Percentiles rank a stretch among this genome's conserved stretches.
phyloP scores from a whole-genome alignment of 2,113 vertebrate genomes.

The Lepidiolamprologus cunningtoni region DNA sequence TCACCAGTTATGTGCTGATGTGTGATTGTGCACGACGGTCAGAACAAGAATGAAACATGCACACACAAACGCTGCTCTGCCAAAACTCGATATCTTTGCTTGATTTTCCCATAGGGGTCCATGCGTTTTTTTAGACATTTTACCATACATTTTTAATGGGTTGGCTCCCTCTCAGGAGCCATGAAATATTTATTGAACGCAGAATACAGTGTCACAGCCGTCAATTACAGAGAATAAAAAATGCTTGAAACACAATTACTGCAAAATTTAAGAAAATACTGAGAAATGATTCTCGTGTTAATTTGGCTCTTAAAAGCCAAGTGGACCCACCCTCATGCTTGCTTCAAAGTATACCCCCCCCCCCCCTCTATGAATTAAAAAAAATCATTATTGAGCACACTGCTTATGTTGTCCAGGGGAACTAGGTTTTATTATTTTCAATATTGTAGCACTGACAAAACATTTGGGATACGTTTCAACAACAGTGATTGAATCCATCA shows the following conservation, averaged over 20 bases:
- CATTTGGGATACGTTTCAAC: neutral
- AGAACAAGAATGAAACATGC: neutral
- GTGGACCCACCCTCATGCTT: neutral
- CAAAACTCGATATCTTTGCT: neutral
- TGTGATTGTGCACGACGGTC: neutral
- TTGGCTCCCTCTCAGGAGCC: slow-evolving; percentile 30
- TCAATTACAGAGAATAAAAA: slow-evolving; percentile 42
- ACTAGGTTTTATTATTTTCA: neutral
- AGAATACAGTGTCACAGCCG: slow-evolving; percentile 74
- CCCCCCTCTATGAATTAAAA: neutral
- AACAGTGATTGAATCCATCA: neutral
- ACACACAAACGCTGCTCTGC: neutral
- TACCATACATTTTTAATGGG: slow-evolving; percentile 56
- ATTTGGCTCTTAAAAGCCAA: neutral
- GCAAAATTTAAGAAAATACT: neutral
- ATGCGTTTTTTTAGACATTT: slow-evolving; percentile 36
- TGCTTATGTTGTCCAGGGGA: neutral
- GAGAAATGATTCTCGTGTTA: neutral
- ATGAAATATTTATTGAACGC: slow-evolving; percentile 48
- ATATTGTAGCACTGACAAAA: neutral
- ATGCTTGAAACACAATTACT: slow-evolving; percentile 27
- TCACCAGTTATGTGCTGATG: neutral
- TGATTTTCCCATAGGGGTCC: slow-evolving; percentile 15
- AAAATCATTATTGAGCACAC: neutral
- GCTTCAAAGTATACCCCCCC: neutral